Evolutionary conservation across 2,888 invertebrate species (phyloP), one percentile per base, ranked within the genome.

Genomic region (Bugula neritina): DNA sequence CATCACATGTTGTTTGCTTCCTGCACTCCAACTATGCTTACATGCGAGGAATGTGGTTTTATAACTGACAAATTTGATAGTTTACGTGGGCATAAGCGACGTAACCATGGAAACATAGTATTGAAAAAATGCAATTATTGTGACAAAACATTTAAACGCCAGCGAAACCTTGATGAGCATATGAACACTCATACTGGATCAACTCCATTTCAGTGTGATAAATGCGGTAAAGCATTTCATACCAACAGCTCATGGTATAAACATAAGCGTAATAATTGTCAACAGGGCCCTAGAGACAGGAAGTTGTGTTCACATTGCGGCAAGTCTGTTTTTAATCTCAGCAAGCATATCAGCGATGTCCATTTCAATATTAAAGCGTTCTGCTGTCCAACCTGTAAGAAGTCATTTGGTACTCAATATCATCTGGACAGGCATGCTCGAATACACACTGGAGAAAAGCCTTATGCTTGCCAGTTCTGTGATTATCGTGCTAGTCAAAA

Each of bases 191-290:
- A 63, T 31, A 63, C 63, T 25, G 63, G 63, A 13, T 25, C 31
- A 21, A 63, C 63, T 13, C 63, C 63, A 5, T 63, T 63, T 63
- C 63, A 63, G 31, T 63, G 63, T 63, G 63, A 63, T 27, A 63
- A 63, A 31, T 63, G 63, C n/a, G 63, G 63, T 31, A 63, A 63
- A 34, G 63, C 63, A 2, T 63, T 63, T 31, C 63, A 63, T 27
- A 63, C 63, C 10, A 63, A 63, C 63, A 63, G 63, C n/a, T 63
- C 63, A 17, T 63, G 63, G 63, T 63, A 63, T 31, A 63, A 63
- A 27, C 63, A 63, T 31, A 63, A 63, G n/a, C 2, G 63, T 2
- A 63, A 63, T 27, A 63, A 63, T 31, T 63, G 63, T 34, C 13
- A 63, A 34, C 31, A 10, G 17, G 63, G 63, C 10, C 63, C 17